Conservation (phyloP, 2,113 vertebrate genomes). For the Pycnonotus jocosus region DNA sequence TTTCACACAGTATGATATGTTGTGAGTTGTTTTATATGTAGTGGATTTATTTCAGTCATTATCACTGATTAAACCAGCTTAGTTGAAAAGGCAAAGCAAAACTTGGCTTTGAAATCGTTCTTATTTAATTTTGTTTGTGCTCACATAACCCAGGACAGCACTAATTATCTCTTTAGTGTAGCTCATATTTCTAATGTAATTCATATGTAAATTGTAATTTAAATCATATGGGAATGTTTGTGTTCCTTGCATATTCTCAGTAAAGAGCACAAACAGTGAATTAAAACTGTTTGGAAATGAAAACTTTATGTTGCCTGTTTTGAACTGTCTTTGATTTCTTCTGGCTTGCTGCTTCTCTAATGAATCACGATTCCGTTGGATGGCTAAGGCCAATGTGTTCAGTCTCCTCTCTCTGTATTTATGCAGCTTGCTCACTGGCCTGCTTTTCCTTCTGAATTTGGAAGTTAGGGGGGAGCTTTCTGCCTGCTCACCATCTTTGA, state of each 20-base stretch:
- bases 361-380: slow-evolving; percentile 20
- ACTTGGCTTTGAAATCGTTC: slow-evolving; percentile 79
- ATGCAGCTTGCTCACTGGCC: background rate
- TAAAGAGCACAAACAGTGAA: slow-evolving; percentile 70
- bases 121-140: slow-evolving; percentile 78
- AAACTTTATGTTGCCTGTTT: slow-evolving; percentile 68
- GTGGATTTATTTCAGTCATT: slow-evolving; percentile 75
- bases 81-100: slow-evolving; percentile 75
- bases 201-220: slow-evolving; percentile 82
- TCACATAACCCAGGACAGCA: slow-evolving; percentile 77
- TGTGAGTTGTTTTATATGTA: slow-evolving; percentile 43
- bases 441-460: background rate
- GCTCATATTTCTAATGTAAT: slow-evolving; percentile 81
- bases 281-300: slow-evolving; percentile 73
- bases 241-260: slow-evolving; percentile 66
- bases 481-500: background rate
- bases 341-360: slow-evolving; percentile 43
- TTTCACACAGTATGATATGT: slow-evolving; percentile 57
- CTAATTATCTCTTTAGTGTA: slow-evolving; percentile 80
- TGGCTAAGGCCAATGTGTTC: background rate
- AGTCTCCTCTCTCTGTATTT: background rate
- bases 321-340: slow-evolving; percentile 68
- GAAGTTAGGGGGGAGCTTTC: background rate
- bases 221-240: slow-evolving; percentile 78
- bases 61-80: slow-evolving; percentile 76